These are phyloP conservation scores for Antedon mediterranea DNA, from an alignment of 53 echinoderm and acorn worm genomes.

Conservation along the genomic window DNA sequence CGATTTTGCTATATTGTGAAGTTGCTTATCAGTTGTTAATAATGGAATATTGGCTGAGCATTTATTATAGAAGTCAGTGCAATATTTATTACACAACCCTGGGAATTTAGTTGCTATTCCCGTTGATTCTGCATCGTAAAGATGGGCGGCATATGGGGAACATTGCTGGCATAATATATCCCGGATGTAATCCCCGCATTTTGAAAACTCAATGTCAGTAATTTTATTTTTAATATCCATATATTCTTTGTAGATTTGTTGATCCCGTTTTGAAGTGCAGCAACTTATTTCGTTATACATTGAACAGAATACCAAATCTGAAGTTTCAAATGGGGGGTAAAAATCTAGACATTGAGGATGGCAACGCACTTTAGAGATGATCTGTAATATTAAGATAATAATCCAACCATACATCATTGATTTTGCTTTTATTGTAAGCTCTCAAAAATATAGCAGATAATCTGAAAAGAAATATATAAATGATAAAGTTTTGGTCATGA, in stretches of 20 bases:
- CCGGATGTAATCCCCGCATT: conserved; percentile 43
- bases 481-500: too few species aligned
- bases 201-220: not conserved
- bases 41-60: conserved; percentile 44
- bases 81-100: conserved; percentile 61
- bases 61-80: conserved; percentile 38
- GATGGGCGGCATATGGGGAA: conserved; percentile 82
- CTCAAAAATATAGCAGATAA: too few species aligned
- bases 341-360: conserved; percentile 87
- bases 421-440: too few species aligned
- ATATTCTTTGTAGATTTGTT: not conserved
- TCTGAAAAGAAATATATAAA: too few species aligned
- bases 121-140: conserved; percentile 56
- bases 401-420: too few species aligned
- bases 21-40: conserved; percentile 27
- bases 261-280: conserved; percentile 36
- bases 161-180: conserved; percentile 85
- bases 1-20: conserved; percentile 16
- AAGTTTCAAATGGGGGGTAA: conserved; percentile 47
- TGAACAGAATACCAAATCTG: conserved; percentile 25
- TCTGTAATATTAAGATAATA: too few species aligned
- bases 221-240: not conserved
- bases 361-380: not conserved
- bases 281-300: conserved; percentile 60
- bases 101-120: conserved; percentile 28